A percentile compares a stretch with the other conserved stretches of the same genome.
Evolutionary conservation across 2,113 vertebrate species (phyloP).

Genomic region (Anarrhichthys ocellatus): DNA sequence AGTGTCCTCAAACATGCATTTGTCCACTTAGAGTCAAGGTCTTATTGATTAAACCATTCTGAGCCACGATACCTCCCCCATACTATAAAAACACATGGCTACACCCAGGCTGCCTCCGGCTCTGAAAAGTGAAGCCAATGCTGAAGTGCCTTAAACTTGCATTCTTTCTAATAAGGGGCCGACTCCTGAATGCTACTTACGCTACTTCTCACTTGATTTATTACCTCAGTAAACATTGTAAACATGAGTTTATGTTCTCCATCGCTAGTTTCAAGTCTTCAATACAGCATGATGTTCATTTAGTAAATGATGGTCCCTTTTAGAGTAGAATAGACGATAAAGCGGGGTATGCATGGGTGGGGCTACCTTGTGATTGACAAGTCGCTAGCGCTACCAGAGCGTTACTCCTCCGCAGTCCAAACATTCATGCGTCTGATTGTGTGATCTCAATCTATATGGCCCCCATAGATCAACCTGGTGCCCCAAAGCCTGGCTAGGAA

Average conservation of each 20-base stretch:
- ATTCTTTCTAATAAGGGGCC: too few relatives aligned
- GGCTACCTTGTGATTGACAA: too few relatives aligned
- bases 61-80: not conserved
- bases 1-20: not conserved
- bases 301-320: not conserved
- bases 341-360: too few relatives aligned
- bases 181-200: too few relatives aligned
- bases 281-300: not conserved
- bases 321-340: too few relatives aligned
- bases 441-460: constrained; percentile 2
- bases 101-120: not conserved
- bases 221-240: too few relatives aligned
- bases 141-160: not conserved
- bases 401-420: too few relatives aligned
- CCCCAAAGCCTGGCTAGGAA: constrained; percentile 96
- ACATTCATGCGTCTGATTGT: not conserved
- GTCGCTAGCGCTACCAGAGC: too few relatives aligned
- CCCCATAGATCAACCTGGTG: constrained; percentile 90
- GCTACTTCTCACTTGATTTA: too few relatives aligned
- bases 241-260: not conserved
- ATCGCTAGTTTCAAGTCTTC: not conserved
- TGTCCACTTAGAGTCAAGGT: not conserved
- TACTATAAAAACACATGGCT: not conserved
- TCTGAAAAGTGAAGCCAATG: too few relatives aligned
- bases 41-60: not conserved